A percentile compares a stretch with the other conserved stretches of the same genome.
Evolutionary conservation across 2,113 vertebrate species (phyloP).

Genomic region (Hippocampus guttulatus): DNA sequence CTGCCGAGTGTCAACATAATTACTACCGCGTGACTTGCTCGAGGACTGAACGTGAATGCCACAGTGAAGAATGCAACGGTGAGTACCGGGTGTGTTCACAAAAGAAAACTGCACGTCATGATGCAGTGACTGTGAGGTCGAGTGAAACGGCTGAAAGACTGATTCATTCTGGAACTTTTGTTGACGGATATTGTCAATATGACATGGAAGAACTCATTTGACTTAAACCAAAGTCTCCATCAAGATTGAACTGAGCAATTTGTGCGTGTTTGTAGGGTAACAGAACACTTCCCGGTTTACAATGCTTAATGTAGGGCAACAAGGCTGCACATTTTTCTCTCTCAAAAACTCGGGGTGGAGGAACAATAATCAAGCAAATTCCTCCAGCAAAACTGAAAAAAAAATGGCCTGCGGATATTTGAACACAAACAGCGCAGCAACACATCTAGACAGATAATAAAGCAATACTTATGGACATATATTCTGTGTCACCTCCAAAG

Average conservation of each 20-base stretch:
- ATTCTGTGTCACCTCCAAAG: too few species aligned
- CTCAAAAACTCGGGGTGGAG: too few species aligned
- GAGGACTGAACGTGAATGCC: slow-evolving; percentile 33
- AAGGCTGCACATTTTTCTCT: neutral
- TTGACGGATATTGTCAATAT: neutral
- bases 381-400: too few species aligned
- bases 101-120: neutral
- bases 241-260: neutral
- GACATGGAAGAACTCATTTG: neutral
- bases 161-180: neutral
- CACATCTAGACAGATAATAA: too few species aligned
- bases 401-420: too few species aligned
- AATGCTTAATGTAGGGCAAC: neutral
- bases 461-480: too few species aligned
- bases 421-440: too few species aligned
- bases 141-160: neutral
- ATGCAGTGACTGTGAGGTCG: neutral
- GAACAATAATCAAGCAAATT: too few species aligned
- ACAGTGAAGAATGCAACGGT: neutral
- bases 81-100: slow-evolving; percentile 28
- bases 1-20: neutral
- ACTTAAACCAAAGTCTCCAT: neutral
- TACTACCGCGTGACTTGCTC: neutral
- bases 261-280: neutral
- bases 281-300: neutral